phyloP scores from a whole-genome alignment of 2,113 vertebrate species.

The Micronycteris hirsuta region DNA sequence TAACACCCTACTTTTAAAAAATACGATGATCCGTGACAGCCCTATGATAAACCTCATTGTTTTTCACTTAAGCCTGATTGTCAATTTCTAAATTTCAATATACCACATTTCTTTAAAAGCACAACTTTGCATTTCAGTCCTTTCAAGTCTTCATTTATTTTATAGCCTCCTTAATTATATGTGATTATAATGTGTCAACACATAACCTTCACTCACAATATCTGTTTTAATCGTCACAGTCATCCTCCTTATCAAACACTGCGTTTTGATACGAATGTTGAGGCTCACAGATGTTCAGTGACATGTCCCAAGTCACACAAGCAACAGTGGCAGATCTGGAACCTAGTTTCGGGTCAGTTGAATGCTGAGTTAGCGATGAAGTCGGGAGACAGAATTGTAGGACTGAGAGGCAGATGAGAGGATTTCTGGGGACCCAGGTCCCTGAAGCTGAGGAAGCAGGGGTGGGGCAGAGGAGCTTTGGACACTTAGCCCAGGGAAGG shows the following conservation, averaged over 20 bases:
- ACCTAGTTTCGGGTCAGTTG: not conserved
- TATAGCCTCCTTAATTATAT: not conserved
- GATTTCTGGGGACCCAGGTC: not conserved
- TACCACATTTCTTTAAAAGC: not conserved
- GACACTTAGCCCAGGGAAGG: fast-evolving
- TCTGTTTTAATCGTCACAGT: not conserved
- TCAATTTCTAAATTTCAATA: not conserved
- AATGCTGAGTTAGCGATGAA: not conserved
- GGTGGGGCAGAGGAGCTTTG: not conserved
- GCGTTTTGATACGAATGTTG: not conserved
- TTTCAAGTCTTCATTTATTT: not conserved
- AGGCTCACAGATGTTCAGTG: not conserved
- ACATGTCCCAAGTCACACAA: not conserved
- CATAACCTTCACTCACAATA: not conserved
- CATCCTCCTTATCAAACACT: not conserved
- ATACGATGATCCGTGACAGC: not conserved
- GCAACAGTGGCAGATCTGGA: not conserved
- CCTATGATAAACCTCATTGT: not conserved
- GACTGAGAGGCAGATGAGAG: not conserved
- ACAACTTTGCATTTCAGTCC: not conserved
- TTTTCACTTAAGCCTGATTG: not conserved
- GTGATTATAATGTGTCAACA: not conserved
- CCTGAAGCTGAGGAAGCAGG: not conserved
- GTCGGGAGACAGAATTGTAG: too few species aligned
- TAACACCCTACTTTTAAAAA: not conserved